These are phyloP conservation scores for Cecidostiba fungosa DNA, from an alignment of 2,888 invertebrate species.

Conservation along the genomic window DNA sequence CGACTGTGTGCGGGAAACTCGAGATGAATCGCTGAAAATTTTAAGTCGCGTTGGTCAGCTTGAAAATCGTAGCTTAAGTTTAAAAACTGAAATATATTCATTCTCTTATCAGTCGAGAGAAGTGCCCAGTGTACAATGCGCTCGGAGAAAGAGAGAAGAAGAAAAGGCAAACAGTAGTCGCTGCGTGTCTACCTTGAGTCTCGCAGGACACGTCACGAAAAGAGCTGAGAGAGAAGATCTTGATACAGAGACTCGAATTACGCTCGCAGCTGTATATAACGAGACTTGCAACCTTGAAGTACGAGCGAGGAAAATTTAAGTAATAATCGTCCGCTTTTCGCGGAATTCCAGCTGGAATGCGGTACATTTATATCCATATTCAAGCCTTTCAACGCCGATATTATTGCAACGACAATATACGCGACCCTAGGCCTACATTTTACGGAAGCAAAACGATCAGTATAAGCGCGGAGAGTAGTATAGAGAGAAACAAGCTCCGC, in stretches of 20 bases:
- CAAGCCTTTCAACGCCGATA: background rate
- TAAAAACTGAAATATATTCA: background rate
- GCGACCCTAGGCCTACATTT: conserved; percentile 10
- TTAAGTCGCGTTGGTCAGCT: background rate
- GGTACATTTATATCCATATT: background rate
- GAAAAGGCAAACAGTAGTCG: conserved; percentile 17
- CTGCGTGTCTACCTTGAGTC: conserved; percentile 6
- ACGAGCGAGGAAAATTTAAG: conserved; percentile 16
- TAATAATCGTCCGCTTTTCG: background rate
- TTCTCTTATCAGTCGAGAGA: too few relatives aligned
- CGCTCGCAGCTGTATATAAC: conserved; percentile 32
- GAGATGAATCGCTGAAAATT: background rate
- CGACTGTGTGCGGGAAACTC: background rate
- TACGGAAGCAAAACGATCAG: background rate
- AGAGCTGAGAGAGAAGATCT: background rate
- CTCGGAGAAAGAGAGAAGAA: background rate
- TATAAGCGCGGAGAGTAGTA: background rate
- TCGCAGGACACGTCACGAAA: background rate
- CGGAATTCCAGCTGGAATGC: background rate
- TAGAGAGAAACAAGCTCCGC: background rate
- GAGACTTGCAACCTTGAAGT: conserved; percentile 46
- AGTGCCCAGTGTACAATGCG: too few relatives aligned
- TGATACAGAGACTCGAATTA: conserved; percentile 29
- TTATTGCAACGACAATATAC: background rate
- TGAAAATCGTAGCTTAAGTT: background rate